phyloP scores from a whole-genome alignment of 1,140 invertebrate species.

The Scaptomyza hsui region DNA sequence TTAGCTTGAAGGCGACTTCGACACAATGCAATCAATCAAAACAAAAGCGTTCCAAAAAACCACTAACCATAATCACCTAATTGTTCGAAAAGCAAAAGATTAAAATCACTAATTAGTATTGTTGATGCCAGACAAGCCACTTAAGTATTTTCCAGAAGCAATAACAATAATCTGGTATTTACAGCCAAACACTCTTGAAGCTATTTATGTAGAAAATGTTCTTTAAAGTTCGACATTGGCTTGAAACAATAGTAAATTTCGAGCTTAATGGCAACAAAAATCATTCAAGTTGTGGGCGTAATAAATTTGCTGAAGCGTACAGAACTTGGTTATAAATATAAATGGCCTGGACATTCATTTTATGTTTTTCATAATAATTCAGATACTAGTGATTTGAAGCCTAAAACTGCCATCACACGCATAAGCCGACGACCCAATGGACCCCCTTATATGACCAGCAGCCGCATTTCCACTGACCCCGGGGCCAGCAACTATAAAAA shows the following conservation, averaged over 20 bases:
- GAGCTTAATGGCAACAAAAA: conserved; percentile 15
- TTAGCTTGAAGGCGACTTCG: too few relatives aligned
- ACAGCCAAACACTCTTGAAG: not conserved
- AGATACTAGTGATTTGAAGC: conserved; percentile 75
- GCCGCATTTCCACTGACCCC: conserved; percentile 4
- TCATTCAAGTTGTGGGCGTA: conserved; percentile 35
- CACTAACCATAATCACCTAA: too few relatives aligned
- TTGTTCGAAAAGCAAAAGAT: not conserved
- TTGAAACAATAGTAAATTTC: conserved; percentile 48
- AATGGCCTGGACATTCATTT: conserved; percentile 77
- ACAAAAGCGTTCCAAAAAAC: not conserved
- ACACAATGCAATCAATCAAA: not conserved
- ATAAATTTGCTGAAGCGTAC: conserved; percentile 75
- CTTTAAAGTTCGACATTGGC: conserved; percentile 15
- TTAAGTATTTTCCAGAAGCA: not conserved
- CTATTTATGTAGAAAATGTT: not conserved
- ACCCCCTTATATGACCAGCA: conserved; percentile 35
- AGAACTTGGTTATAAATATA: conserved; percentile 77
- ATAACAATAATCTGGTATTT: not conserved
- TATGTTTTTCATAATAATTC: conserved; percentile 81
- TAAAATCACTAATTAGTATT: not conserved
- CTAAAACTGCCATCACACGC: conserved; percentile 73
- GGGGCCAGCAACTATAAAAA: conserved; percentile 67
- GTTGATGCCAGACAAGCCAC: not conserved
- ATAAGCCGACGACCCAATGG: conserved; percentile 46